Percentiles rank a stretch among this genome's conserved stretches.
Evolutionary conservation across 1,140 invertebrate species (phyloP).

Genomic region (Atta texana): DNA sequence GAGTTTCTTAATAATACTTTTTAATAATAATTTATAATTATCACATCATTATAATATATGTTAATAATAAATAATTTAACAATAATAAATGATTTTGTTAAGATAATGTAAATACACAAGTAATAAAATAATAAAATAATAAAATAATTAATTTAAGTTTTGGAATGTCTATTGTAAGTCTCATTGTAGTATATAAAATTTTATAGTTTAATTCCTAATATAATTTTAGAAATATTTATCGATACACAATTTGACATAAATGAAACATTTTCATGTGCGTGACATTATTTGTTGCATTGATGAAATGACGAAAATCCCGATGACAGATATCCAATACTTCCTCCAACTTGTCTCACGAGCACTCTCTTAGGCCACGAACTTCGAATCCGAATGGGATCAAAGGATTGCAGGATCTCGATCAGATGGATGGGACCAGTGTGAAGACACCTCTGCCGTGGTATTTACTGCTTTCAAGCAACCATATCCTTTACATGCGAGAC

Average conservation of each 20-base stretch:
- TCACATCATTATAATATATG: not conserved
- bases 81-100: too few species aligned
- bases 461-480: conserved; percentile 59
- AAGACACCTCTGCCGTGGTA: conserved; percentile 63
- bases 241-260: not conserved
- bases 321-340: conserved; percentile 58
- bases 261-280: not conserved
- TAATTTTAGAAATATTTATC: not conserved
- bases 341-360: conserved; percentile 58
- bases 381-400: conserved; percentile 78
- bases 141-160: conserved; percentile 10
- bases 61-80: conserved; percentile 8
- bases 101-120: too few species aligned
- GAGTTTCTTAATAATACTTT: not conserved
- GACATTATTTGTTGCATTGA: conserved; percentile 6
- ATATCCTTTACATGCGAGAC: conserved; percentile 60
- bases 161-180: not conserved
- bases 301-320: conserved; percentile 66
- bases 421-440: conserved; percentile 74
- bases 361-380: conserved; percentile 74
- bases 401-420: conserved; percentile 79
- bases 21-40: not conserved
- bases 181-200: not conserved
- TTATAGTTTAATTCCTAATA: not conserved
- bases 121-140: too few species aligned